A percentile compares a stretch with the other conserved stretches of the same genome.
Conservation (phyloP, 2,797 vertebrate genomes). For the Eurystomus glaucurus region DNA sequence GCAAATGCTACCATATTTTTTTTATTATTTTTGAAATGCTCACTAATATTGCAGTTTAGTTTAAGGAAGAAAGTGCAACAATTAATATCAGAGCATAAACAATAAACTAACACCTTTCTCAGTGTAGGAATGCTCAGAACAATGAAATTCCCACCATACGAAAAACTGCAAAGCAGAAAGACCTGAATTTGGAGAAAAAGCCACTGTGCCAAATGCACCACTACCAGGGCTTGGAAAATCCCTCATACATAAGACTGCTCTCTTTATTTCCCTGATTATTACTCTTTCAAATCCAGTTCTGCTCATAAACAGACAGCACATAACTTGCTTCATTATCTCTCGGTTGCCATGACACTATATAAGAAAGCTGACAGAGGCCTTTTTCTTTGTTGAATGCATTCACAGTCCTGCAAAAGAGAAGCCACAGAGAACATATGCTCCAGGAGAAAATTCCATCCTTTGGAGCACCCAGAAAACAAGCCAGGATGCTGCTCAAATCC, state of each 20-base stretch:
- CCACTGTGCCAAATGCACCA: background rate
- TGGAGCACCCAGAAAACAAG: background rate
- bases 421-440: accelerated
- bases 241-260: accelerated
- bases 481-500: background rate
- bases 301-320: background rate
- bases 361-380: background rate
- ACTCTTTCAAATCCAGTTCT: background rate
- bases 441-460: background rate
- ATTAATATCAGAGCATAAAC: background rate
- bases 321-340: background rate
- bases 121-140: background rate
- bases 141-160: background rate
- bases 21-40: background rate
- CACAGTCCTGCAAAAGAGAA: background rate
- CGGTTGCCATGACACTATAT: background rate
- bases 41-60: background rate
- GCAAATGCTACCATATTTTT: background rate
- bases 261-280: background rate
- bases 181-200: background rate
- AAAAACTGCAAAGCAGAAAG: background rate
- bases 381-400: background rate
- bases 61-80: background rate
- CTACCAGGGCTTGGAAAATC: background rate
- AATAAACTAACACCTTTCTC: background rate